Base-by-base conservation (phyloP, 2,113 vertebrate species). In the Thamnaconus septentrionalis region DNA sequence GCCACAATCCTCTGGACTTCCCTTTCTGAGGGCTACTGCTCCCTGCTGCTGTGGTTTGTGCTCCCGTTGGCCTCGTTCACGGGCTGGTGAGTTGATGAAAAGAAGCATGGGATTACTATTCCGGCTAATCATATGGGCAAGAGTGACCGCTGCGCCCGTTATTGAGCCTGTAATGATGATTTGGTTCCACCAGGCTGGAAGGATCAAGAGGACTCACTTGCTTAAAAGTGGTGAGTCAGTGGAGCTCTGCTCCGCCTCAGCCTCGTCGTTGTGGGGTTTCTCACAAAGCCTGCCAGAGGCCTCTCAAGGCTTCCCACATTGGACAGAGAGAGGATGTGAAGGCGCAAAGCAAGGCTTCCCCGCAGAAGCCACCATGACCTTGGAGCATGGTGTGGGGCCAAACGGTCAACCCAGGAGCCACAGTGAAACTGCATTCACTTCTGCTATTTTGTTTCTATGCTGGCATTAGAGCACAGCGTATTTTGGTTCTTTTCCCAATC, bases 1-100 rank as follows among this genome's bases (percentile, higher is more conserved):
- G 79, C 86, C 81, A 82, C 82, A 86, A 85, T 81, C 81, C 82
- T 84, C 82, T 81, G 80, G 83, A 86, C 83, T 86, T 90, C 83
- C 84, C 76, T 83, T 86, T 85, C 82, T 76, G 80, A 85, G 81
- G 88, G 76, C 75, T 82, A 73, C 76, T 76, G 73, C 84, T 82
- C 80, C 79, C 69, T 51, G 71, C 83, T 69, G 71, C 66, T 86
- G 83, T 54, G 84, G 84, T 89, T 84, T 82, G 64, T 82, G 79
- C 80, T 79, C 76, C 62, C 65, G 68, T 71, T 81, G 79, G 69
- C 75, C 78, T 83, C 81, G 78, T 81, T 90, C 73, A 83, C 61
- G 59, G 70, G 61, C 66, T 78, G 84, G 76, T 60, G 69, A 82
- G 75, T 81, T 85, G 84, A 84, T 84, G 78, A 85, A 83, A 81